Evolutionary conservation across 2,113 vertebrate genomes (phyloP), one percentile per base, ranked within the genome.

Genomic region (Ariopsis seemanni): DNA sequence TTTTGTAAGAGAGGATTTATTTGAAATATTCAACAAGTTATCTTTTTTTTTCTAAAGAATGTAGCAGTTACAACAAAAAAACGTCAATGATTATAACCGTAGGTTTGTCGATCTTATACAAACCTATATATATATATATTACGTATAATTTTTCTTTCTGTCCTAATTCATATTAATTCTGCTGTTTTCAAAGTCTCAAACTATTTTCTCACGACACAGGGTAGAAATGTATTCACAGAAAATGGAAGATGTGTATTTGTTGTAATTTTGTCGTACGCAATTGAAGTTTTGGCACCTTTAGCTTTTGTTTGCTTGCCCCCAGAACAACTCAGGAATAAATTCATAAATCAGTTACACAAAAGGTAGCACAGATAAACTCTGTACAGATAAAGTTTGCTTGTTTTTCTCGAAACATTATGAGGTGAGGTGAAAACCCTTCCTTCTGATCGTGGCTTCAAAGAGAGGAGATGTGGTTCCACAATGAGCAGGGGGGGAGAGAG

Each of bases 341-440:
- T 42, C 25, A 85, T 62, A 77, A 42, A 77, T 62, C 14, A 10
- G 25, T 78, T 27, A 48, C 55, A n/a, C 0, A 5, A 63, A 1
- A 63, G 27, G 14, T n/a, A 15, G 5, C 20, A 17, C 17, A 18
- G 9, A 48, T 48, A 18, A 63, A 83, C 81, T 55, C 69, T 83
- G 34, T 62, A 42, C 57, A 84, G 42, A 83, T 30, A 83, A 63
- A 67, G 17, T 42, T 52, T 14, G 53, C 62, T 85, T 90, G 89
- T 90, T 89, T 89, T 90, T 90, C 83, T 82, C 82, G 89, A 88
- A 88, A 85, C 87, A 86, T 67, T 7, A 4, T 53, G 25, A 25
- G 65, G 30, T 87, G 87, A 85, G 87, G 85, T 89, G 4, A 87
- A 89, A 90, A 85, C 85, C 85, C 87, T 89, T 89, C 78, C 85